phyloP scores from a whole-genome alignment of 2,113 vertebrate genomes.

The Anthoscopus minutus region DNA sequence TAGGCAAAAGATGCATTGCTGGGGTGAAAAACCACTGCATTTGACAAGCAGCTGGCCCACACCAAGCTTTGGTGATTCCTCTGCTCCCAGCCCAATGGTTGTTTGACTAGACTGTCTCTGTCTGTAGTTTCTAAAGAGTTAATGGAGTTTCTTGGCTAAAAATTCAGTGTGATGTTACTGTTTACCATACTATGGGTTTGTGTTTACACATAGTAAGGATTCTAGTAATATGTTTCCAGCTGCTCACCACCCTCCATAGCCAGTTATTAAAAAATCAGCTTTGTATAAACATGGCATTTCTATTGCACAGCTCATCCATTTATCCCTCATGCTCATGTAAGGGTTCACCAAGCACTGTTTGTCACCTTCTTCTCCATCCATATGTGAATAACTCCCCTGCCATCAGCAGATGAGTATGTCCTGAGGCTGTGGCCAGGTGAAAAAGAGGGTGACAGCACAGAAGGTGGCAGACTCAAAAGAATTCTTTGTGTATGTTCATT shows the following conservation, averaged over 20 bases:
- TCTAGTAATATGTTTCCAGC: slow-evolving; percentile 60
- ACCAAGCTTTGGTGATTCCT: neutral
- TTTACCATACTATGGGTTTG: neutral
- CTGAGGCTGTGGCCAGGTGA: neutral
- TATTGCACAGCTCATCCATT: slow-evolving; percentile 32
- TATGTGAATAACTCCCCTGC: neutral
- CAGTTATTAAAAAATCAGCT: slow-evolving; percentile 64
- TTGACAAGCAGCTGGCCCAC: neutral
- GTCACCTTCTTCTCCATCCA: neutral
- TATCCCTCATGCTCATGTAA: neutral
- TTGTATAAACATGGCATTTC: slow-evolving; percentile 46
- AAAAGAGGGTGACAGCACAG: neutral
- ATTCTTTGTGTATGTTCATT: neutral
- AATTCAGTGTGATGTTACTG: neutral
- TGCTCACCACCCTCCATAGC: slow-evolving; percentile 13
- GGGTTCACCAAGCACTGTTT: neutral
- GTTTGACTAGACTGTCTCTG: neutral
- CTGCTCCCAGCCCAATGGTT: neutral
- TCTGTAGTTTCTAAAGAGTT: neutral
- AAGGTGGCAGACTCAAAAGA: neutral
- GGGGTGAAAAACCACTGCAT: neutral
- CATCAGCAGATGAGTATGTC: neutral
- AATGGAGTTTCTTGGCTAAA: neutral
- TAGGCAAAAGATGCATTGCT: neutral
- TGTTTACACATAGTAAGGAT: slow-evolving; percentile 23